These are phyloP conservation scores for Platyrinchus mystaceus DNA, from an alignment of 2,797 vertebrate species.

Conservation along the genomic window DNA sequence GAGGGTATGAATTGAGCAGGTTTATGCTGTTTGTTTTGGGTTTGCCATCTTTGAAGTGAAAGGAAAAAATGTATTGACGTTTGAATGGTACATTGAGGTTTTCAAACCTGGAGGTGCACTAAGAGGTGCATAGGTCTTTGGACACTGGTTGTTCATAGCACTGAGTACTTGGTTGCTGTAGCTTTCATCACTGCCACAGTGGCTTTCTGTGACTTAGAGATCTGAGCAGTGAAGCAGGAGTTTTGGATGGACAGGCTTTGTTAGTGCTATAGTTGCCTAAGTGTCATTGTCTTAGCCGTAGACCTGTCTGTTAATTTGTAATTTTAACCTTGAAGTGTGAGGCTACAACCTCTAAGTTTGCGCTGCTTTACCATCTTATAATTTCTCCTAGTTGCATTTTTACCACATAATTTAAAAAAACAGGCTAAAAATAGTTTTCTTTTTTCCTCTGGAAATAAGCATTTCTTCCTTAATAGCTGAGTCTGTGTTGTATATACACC, in stretches of 20 bases:
- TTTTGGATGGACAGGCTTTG: not conserved
- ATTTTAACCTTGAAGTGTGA: not conserved
- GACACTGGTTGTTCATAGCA: not conserved
- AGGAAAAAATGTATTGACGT: not conserved
- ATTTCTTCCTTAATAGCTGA: not conserved
- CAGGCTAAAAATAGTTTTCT: not conserved
- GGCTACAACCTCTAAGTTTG: not conserved
- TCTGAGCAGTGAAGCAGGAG: not conserved
- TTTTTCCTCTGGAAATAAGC: not conserved
- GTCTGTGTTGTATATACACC: not conserved
- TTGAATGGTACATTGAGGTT: not conserved
- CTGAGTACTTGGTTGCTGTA: not conserved
- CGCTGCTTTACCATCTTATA: not conserved
- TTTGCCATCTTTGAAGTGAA: not conserved
- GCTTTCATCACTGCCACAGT: not conserved
- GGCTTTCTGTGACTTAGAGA: not conserved
- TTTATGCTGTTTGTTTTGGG: not conserved
- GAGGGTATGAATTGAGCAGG: not conserved
- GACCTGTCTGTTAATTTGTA: not conserved
- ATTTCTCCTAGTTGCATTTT: not conserved
- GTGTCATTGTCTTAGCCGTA: not conserved
- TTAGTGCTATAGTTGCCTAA: not conserved
- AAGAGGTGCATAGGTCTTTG: rapidly evolving
- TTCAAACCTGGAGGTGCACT: not conserved
- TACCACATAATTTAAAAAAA: not conserved